Base-by-base conservation (phyloP, 2,888 invertebrate species). In the Drosophila mimetica region DNA sequence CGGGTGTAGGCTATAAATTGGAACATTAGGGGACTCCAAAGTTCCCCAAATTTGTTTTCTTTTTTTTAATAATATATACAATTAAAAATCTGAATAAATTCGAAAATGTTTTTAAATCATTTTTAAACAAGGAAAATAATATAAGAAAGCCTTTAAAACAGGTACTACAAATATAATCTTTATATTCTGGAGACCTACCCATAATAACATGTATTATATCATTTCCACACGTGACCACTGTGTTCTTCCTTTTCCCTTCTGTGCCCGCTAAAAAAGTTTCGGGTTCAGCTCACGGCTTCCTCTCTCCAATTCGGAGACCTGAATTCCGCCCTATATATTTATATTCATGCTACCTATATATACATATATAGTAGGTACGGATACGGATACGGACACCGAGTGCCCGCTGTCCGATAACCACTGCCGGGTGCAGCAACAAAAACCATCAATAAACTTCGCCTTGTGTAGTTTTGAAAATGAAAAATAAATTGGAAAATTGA, bases 401-500 rank as follows among this genome's bases (percentile, higher is more conserved):
- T 51, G 37, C 25, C 37, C 34, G 25, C 8, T 13, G 37, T 18
- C 37, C 37, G 51, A 51, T 51, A 51, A 51, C 8, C 37, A 25
- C 37, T 51, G 37, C 25, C 46, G 9, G 16, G 28, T 18, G 30
- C 28, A 46, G 46, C 46, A 30, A 30, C 32, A 25, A 54, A 30
- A 30, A 30, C 28, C 55, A 57, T 57, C 55, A 57, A 55, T 47
- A 55, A 55, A 55, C 28, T 28, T 44, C 25, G 37, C 11, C 20
- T 54, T 71, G 74, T 55, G 54, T 64, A 64, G 74, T 61, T 80
- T 70, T 69, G 44, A 50, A 71, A 83, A 79, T 82, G 83, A 86
- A 86, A 84, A 79, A 86, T 83, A 84, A 84, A 86, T 84, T 86
- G 86, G 74, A 83, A 84, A 84, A 83, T 86, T 83, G 86, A 83